Evolutionary conservation across 2,888 invertebrate species (phyloP).

Genomic region (Oxyscelio sp.): DNA sequence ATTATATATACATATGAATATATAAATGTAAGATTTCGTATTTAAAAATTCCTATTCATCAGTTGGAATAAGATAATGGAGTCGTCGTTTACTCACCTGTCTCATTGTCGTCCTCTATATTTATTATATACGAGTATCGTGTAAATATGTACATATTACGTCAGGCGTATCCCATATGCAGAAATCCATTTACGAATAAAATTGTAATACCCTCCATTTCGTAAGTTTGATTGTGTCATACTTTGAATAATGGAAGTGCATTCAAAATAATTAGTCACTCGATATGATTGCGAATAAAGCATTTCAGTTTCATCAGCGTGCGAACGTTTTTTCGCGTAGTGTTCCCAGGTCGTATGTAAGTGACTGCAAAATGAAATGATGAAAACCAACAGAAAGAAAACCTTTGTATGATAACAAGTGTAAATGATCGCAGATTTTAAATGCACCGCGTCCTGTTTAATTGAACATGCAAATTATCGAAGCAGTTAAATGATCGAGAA

Average conservation of each 20-base stretch:
- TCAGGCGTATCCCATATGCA: constrained; percentile 50
- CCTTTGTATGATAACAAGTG: too few relatives aligned
- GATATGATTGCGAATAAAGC: background rate
- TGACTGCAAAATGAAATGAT: too few relatives aligned
- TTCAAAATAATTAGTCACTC: background rate
- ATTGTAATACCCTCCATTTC: constrained; percentile 48
- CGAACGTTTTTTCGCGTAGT: background rate
- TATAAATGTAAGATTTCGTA: constrained; percentile 71
- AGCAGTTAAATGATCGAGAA: too few relatives aligned
- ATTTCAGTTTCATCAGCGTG: background rate
- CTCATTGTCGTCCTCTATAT: constrained; percentile 72
- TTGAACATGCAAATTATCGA: too few relatives aligned
- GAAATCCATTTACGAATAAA: constrained; percentile 62
- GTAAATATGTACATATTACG: constrained; percentile 69
- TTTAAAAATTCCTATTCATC: constrained; percentile 69
- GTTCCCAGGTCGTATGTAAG: too few relatives aligned
- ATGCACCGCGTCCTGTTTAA: too few relatives aligned
- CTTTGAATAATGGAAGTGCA: constrained; percentile 3
- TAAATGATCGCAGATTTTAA: too few relatives aligned
- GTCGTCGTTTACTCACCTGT: constrained; percentile 71
- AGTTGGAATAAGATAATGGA: constrained; percentile 65
- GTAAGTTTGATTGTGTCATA: constrained; percentile 18
- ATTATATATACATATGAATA: constrained; percentile 61
- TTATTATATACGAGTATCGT: constrained; percentile 66
- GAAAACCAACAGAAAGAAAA: too few relatives aligned